These are phyloP conservation scores for Cosmia trapezina DNA, from an alignment of 2,888 invertebrate genomes.

Conservation along the genomic window DNA sequence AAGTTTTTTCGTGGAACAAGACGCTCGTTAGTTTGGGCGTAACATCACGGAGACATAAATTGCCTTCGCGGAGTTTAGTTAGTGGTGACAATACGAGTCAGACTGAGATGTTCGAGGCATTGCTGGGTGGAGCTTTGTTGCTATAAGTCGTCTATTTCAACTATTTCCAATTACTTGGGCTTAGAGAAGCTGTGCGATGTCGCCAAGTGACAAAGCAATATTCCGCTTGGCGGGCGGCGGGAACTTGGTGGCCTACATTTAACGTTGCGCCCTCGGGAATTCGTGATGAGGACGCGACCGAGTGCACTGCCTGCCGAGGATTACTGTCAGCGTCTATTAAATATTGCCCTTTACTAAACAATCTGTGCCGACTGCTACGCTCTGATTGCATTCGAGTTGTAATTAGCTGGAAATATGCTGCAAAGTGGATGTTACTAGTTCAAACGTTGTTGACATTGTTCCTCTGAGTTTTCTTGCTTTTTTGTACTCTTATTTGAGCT, in stretches of 20 bases:
- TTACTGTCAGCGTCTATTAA: constrained; percentile 83
- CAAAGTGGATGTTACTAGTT: constrained; percentile 22
- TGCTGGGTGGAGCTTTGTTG: constrained; percentile 74
- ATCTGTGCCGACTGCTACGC: constrained; percentile 59
- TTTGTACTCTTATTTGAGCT: constrained; percentile 9
- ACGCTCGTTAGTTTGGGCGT: constrained; percentile 56
- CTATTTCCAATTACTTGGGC: constrained; percentile 90
- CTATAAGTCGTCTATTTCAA: constrained; percentile 87
- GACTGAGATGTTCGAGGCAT: constrained; percentile 57
- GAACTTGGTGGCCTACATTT: constrained; percentile 89
- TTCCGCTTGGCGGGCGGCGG: constrained; percentile 81
- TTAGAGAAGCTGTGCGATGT: constrained; percentile 87
- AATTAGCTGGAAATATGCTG: constrained; percentile 55
- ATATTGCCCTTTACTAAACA: constrained; percentile 79
- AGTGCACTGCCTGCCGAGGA: constrained; percentile 83
- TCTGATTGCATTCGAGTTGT: constrained; percentile 48
- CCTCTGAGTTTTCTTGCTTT: background rate
- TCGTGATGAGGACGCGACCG: constrained; percentile 85
- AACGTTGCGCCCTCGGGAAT: constrained; percentile 87
- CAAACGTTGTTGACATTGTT: constrained; percentile 20
- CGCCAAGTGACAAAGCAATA: constrained; percentile 90
- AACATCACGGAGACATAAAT: constrained; percentile 57
- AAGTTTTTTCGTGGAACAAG: constrained; percentile 45
- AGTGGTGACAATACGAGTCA: constrained; percentile 50
- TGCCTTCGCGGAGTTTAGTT: constrained; percentile 57